phyloP scores from a whole-genome alignment of 2,888 invertebrate genomes.

The Ceriagrion tenellum region DNA sequence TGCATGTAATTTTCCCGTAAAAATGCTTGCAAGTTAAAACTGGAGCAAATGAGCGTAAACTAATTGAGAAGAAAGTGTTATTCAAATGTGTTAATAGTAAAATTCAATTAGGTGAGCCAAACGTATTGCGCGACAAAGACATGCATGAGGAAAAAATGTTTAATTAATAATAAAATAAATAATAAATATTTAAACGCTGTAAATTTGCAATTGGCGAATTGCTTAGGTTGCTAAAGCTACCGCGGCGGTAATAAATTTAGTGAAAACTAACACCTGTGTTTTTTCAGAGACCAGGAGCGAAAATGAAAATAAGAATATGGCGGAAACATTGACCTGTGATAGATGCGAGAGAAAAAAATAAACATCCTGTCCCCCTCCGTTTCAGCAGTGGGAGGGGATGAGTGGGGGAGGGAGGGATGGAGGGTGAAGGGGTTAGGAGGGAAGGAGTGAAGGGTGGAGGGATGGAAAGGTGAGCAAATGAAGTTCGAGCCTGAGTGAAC shows the following conservation, averaged over 20 bases:
- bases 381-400: not conserved
- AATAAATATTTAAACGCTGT: not conserved
- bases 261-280: not conserved
- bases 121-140: too few species aligned
- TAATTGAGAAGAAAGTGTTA: too few species aligned
- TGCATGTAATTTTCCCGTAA: too few species aligned
- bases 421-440: not conserved
- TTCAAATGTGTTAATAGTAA: too few species aligned
- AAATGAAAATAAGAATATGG: not conserved
- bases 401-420: not conserved
- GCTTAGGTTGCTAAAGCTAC: not conserved
- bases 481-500: not conserved
- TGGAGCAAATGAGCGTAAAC: too few species aligned
- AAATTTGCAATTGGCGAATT: not conserved
- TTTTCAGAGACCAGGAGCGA: not conserved
- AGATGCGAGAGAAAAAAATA: not conserved
- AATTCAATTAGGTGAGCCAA: too few species aligned
- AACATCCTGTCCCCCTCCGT: not conserved
- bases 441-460: not conserved
- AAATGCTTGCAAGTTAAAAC: too few species aligned
- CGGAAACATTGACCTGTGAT: not conserved
- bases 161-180: not conserved
- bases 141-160: not conserved
- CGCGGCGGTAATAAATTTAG: not conserved
- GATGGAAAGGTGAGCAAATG: not conserved